Evolutionary conservation across 2,113 vertebrate genomes (phyloP).

Genomic region (Speoplatyrhinus poulsoni): DNA sequence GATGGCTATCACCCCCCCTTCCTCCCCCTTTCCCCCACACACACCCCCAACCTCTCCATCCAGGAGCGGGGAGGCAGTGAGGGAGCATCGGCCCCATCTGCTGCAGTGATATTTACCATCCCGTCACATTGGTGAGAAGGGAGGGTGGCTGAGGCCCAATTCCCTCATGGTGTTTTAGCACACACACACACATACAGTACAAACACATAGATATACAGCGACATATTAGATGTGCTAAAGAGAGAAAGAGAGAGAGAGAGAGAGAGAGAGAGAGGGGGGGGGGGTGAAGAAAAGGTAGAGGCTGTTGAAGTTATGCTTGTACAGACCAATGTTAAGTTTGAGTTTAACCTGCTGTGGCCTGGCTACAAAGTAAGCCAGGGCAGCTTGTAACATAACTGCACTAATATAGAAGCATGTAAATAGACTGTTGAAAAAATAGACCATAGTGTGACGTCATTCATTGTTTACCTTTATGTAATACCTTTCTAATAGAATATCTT

Average conservation of each 20-base stretch:
- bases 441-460: too few relatives aligned
- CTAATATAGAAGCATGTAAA: conserved; percentile 13
- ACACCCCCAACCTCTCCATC: conserved; percentile 16
- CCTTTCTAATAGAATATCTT: too few relatives aligned
- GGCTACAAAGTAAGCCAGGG: conserved; percentile 36
- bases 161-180: conserved; percentile 65
- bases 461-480: too few relatives aligned
- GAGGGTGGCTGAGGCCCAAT: conserved; percentile 49
- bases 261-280: conserved; percentile 15
- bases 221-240: too few relatives aligned
- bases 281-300: conserved; percentile 17
- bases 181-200: conserved; percentile 22
- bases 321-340: conserved; percentile 44
- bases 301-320: conserved; percentile 2
- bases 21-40: too few relatives aligned
- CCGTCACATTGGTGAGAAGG: conserved; percentile 52
- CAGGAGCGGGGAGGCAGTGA: conserved; percentile 52
- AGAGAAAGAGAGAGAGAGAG: background rate
- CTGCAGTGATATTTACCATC: conserved; percentile 69
- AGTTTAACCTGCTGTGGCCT: conserved; percentile 51
- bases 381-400: conserved; percentile 41
- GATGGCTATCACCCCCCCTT: conserved; percentile 64
- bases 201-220: background rate
- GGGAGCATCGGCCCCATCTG: conserved; percentile 71
- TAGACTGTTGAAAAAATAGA: too few relatives aligned